phyloP scores from a whole-genome alignment of 2,113 vertebrate genomes.

The Elanus axillaris region DNA sequence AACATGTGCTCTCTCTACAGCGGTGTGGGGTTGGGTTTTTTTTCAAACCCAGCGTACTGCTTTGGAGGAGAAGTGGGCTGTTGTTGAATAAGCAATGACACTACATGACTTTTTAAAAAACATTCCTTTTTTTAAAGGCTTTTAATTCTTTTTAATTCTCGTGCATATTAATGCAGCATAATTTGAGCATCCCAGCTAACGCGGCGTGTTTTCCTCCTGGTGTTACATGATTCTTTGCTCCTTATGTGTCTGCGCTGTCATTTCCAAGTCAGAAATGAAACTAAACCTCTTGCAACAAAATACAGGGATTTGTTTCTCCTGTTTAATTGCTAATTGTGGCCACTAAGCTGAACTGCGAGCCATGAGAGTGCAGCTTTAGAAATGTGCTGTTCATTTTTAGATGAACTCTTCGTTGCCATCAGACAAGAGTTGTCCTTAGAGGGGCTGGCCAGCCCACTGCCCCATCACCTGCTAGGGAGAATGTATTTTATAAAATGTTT shows the following conservation, averaged over 20 bases:
- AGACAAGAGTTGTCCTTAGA: neutral
- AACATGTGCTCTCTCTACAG: constrained; percentile 60
- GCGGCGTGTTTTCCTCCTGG: neutral
- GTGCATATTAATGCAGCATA: neutral
- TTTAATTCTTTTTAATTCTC: neutral
- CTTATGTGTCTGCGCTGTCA: neutral
- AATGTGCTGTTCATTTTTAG: neutral
- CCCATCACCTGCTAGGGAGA: neutral
- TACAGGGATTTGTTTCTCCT: neutral
- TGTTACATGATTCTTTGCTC: neutral
- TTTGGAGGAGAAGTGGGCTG: constrained; percentile 20
- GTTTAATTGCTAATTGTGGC: neutral
- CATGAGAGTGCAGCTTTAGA: neutral
- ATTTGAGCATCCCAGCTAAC: neutral
- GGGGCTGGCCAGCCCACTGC: neutral
- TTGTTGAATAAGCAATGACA: constrained; percentile 25
- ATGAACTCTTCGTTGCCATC: neutral
- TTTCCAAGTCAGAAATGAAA: constrained; percentile 9
- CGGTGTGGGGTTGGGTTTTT: constrained; percentile 45
- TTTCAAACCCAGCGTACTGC: constrained; percentile 24
- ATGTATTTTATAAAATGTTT: neutral
- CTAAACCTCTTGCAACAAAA: neutral
- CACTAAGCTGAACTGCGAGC: neutral
- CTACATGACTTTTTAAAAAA: neutral
- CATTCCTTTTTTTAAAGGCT: neutral